A percentile compares a stretch with the other conserved stretches of the same genome.
phyloP scores from a whole-genome alignment of 2,113 vertebrate species.

The Blennius ocellaris region DNA sequence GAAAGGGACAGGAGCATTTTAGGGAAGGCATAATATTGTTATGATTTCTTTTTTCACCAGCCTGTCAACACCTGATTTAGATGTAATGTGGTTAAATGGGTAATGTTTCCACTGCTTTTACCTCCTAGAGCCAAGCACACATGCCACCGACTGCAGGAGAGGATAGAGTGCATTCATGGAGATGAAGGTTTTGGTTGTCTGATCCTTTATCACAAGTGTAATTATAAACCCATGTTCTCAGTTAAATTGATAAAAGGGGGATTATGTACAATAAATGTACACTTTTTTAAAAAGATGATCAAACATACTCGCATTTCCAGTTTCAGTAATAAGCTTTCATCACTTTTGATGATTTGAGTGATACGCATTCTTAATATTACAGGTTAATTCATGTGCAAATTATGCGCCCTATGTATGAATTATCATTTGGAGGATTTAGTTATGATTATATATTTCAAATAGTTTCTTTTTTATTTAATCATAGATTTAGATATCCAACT shows the following conservation, averaged over 20 bases:
- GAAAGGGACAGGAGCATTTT: slow-evolving; percentile 79
- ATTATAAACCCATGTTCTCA: slow-evolving; percentile 29
- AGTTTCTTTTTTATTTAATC: too few species aligned
- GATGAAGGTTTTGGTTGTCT: slow-evolving; percentile 66
- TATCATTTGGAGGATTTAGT: too few species aligned
- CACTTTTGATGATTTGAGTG: too few species aligned
- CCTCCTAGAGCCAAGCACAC: slow-evolving; percentile 49
- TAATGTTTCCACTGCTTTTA: slow-evolving; percentile 77
- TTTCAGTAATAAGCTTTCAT: too few species aligned
- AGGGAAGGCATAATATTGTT: slow-evolving; percentile 77
- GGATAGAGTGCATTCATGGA: slow-evolving; percentile 53
- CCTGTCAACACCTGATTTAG: slow-evolving; percentile 82
- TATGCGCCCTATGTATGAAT: too few species aligned
- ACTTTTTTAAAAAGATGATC: not conserved
- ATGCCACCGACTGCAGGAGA: slow-evolving; percentile 34
- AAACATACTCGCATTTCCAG: too few species aligned
- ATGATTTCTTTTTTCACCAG: slow-evolving; percentile 58
- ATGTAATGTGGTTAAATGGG: slow-evolving; percentile 82
- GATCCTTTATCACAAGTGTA: slow-evolving; percentile 39
- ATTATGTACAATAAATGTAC: slow-evolving; percentile 15
- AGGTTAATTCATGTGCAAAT: too few species aligned
- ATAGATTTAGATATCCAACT: too few species aligned
- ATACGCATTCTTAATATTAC: too few species aligned
- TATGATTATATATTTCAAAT: too few species aligned
- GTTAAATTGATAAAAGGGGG: slow-evolving; percentile 23